These are phyloP conservation scores for Neogobius melanostomus DNA, from an alignment of 2,113 vertebrate genomes.

Conservation along the genomic window DNA sequence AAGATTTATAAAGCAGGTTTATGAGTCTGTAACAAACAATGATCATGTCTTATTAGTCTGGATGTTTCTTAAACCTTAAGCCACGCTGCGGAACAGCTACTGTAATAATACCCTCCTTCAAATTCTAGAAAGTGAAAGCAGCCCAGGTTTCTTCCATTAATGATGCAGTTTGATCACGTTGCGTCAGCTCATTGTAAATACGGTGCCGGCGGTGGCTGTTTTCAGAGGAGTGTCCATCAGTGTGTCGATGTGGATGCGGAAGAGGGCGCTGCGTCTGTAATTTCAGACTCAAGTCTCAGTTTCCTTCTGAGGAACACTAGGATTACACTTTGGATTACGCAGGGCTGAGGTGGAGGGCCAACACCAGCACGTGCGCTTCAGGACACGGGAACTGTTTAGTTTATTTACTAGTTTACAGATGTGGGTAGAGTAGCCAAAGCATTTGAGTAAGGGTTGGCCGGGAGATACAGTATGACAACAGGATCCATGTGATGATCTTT, in stretches of 20 bases:
- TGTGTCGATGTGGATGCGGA: constrained; percentile 18
- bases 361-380: not conserved
- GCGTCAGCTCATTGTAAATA: not conserved
- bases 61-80: no score
- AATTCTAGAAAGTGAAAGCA: not conserved
- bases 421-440: no score
- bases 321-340: constrained; percentile 56
- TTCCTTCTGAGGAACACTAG: constrained; percentile 56
- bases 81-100: no score
- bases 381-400: not conserved
- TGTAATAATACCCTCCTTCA: not conserved
- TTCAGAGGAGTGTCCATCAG: constrained; percentile 34
- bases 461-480: no score
- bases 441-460: no score
- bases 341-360: constrained; percentile 24
- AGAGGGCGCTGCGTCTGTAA: constrained; percentile 61
- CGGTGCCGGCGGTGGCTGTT: constrained; percentile 14
- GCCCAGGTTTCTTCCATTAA: not conserved
- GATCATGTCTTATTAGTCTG: not conserved
- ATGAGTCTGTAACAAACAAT: not conserved
- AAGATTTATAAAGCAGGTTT: no score
- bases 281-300: constrained; percentile 70
- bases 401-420: no score
- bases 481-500: no score
- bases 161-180: constrained; percentile 17